Evolutionary conservation across 1,140 invertebrate genomes (phyloP).

Genomic region (Zaprionus capensis): DNA sequence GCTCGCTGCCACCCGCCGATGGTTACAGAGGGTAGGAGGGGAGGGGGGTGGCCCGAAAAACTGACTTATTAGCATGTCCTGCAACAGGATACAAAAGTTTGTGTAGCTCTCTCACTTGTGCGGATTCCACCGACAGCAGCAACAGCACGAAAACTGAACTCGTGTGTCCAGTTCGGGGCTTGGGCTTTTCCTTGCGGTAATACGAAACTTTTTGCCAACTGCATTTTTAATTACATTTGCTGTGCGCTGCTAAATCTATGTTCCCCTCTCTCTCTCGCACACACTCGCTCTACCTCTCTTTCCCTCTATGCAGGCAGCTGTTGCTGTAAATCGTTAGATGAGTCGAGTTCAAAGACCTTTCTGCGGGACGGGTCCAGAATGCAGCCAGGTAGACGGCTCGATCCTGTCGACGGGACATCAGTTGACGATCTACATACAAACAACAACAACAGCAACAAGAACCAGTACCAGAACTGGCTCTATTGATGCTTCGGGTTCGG

Average conservation of each 20-base stretch:
- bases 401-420: conserved; percentile 71
- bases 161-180: conserved; percentile 26
- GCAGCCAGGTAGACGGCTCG: conserved; percentile 50
- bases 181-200: conserved; percentile 64
- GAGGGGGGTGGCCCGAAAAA: conserved; percentile 35
- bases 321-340: conserved; percentile 74
- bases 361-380: conserved; percentile 25
- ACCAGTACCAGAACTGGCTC: conserved; percentile 13
- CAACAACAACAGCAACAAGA: conserved; percentile 36
- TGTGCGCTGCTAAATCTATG: conserved; percentile 49
- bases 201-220: conserved; percentile 65
- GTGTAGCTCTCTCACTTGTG: conserved; percentile 53
- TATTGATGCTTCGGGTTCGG: conserved; percentile 42
- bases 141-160: conserved; percentile 38
- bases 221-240: conserved; percentile 80
- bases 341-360: conserved; percentile 72
- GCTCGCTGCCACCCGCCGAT: conserved; percentile 47
- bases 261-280: background rate
- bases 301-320: conserved; percentile 54
- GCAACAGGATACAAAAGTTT: conserved; percentile 75
- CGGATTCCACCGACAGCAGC: conserved; percentile 52
- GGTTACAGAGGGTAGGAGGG: background rate
- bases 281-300: conserved; percentile 2
- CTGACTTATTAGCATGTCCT: conserved; percentile 78
- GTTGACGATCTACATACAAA: conserved; percentile 67